A percentile compares a stretch with the other conserved stretches of the same genome.
Evolutionary conservation across 1,140 invertebrate genomes (phyloP).

Genomic region (Amphibalanus amphitrite): DNA sequence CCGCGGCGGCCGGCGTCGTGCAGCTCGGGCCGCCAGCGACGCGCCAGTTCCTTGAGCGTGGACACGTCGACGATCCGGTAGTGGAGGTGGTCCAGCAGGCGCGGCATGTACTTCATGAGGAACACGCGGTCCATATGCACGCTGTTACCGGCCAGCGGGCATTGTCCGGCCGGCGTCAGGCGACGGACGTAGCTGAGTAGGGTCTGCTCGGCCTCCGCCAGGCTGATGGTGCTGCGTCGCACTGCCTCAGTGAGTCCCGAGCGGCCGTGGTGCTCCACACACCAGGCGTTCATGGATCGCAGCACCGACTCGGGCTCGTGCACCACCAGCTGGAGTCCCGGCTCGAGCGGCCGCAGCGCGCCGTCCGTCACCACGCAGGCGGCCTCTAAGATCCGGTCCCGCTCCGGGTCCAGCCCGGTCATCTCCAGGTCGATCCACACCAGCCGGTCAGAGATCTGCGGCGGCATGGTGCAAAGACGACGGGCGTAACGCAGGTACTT

Average conservation of each 20-base stretch:
- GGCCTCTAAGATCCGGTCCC: conserved; percentile 38
- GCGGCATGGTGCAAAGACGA: no score
- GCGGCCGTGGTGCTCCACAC: conserved; percentile 51
- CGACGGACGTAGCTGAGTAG: conserved; percentile 48
- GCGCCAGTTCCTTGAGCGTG: conserved; percentile 62
- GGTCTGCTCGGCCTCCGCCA: conserved; percentile 39
- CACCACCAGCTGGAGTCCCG: conserved; percentile 63
- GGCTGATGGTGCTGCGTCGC: conserved; percentile 42
- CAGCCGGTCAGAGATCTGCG: no score
- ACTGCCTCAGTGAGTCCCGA: conserved; percentile 55
- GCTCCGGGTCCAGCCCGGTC: not conserved
- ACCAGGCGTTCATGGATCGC: conserved; percentile 67
- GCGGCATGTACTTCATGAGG: conserved; percentile 54
- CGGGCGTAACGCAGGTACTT: no score
- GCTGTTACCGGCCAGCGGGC: conserved; percentile 79
- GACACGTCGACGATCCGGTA: conserved; percentile 89
- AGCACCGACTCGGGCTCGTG: conserved; percentile 55
- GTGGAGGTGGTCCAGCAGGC: conserved; percentile 58
- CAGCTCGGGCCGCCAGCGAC: conserved; percentile 50
- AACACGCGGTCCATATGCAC: conserved; percentile 71
- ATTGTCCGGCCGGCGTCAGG: no score
- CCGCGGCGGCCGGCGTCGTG: conserved; percentile 35
- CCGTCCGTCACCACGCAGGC: conserved; percentile 71
- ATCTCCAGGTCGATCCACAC: not conserved
- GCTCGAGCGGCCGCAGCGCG: conserved; percentile 55